These are phyloP conservation scores for Sparus aurata DNA, from an alignment of 2,797 vertebrate species.

Conservation along the genomic window DNA sequence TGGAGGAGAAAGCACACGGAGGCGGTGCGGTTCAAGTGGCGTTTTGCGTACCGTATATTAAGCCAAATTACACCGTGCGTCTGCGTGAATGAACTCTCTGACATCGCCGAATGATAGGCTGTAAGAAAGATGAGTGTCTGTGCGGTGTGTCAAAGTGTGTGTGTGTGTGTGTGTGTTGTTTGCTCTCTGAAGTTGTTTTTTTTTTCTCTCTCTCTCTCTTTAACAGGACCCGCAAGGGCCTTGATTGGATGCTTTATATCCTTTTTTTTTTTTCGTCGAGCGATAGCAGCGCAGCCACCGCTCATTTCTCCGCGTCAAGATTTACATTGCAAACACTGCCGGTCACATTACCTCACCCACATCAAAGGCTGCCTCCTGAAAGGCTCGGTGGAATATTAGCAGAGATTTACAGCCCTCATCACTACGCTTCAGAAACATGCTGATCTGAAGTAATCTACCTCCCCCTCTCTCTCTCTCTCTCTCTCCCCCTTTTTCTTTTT, in stretches of 20 bases:
- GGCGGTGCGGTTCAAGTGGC: conserved; percentile 20
- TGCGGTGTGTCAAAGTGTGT: conserved; percentile 1
- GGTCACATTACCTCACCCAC: conserved; percentile 86
- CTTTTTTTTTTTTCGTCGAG: conserved; percentile 44
- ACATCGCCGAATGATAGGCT: conserved; percentile 12
- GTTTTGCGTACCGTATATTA: conserved; percentile 17
- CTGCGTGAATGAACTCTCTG: conserved; percentile 33
- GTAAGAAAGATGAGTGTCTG: neutral
- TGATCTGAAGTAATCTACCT: conserved; percentile 78
- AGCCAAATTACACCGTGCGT: conserved; percentile 34
- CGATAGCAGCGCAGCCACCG: conserved; percentile 54
- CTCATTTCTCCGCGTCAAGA: conserved; percentile 74
- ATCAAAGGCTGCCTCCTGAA: conserved; percentile 85
- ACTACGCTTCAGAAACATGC: conserved; percentile 80
- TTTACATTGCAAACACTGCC: conserved; percentile 86
- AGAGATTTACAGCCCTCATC: conserved; percentile 83
- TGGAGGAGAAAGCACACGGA: conserved; percentile 12
- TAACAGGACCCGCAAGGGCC: conserved; percentile 6
- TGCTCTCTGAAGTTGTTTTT: conserved; percentile 18
- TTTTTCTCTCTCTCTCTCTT: conserved; percentile 7
- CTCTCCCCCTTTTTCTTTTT: neutral
- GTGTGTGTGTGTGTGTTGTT: conserved; percentile 23
- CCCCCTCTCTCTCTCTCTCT: conserved; percentile 49
- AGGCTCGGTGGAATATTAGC: conserved; percentile 85
- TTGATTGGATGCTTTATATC: conserved; percentile 44